phyloP scores from a whole-genome alignment of 2,797 vertebrate species.

The Eutrigla gurnardus region DNA sequence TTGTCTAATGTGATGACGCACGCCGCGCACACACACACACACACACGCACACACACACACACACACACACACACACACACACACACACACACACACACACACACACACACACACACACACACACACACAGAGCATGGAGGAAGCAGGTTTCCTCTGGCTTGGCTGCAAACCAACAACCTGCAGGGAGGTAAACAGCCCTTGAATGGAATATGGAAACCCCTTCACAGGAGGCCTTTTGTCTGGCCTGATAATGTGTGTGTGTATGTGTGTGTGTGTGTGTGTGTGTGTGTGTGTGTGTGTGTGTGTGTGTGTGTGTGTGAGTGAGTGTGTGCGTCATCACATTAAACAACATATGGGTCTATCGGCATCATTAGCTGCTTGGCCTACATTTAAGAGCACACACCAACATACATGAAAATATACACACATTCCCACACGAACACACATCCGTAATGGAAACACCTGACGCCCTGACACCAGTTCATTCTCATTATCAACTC shows the following conservation, averaged over 20 bases:
- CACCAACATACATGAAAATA: conserved; percentile 13
- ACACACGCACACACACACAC: conserved; percentile 10
- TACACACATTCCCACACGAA: conserved; percentile 28
- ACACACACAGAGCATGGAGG: conserved; percentile 16
- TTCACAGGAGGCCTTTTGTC: conserved; percentile 44
- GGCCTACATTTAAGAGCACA: conserved; percentile 36
- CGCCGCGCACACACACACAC: not conserved
- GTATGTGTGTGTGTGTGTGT: conserved; percentile 21
- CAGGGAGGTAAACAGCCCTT: conserved; percentile 59
- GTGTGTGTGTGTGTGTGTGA: conserved; percentile 6
- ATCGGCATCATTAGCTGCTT: conserved; percentile 52
- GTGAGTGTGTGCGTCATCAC: not conserved
- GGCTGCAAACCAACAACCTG: conserved; percentile 61
- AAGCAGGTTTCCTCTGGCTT: conserved; percentile 39
- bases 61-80: conserved; percentile 16
- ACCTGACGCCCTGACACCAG: conserved; percentile 52
- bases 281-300: not conserved
- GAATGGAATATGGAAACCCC: conserved; percentile 48
- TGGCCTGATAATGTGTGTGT: conserved; percentile 40
- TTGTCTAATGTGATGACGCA: not conserved
- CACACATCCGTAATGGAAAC: conserved; percentile 36
- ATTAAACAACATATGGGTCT: conserved; percentile 58
- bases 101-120: too few relatives aligned
- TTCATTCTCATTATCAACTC: conserved; percentile 54
- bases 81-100: too few relatives aligned